These are phyloP conservation scores for Amphipoea oculea DNA, from an alignment of 2,888 invertebrate species.

Conservation along the genomic window DNA sequence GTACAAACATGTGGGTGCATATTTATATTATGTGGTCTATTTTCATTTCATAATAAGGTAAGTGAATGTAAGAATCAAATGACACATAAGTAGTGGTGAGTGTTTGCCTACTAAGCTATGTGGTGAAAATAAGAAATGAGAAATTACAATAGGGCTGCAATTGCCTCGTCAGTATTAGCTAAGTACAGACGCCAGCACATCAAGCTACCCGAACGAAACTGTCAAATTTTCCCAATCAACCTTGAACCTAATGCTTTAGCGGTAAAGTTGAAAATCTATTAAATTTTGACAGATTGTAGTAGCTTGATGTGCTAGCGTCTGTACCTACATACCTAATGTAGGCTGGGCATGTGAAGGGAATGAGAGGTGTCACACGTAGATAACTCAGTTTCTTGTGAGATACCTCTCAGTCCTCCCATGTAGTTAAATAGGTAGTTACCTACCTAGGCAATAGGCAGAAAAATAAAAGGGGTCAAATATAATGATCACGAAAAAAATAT, in stretches of 20 bases:
- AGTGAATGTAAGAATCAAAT: conserved; percentile 5
- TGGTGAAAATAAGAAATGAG: too few species aligned
- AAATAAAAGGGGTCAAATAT: too few species aligned
- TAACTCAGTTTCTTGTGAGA: background rate
- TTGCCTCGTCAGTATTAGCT: background rate
- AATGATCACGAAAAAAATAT: too few species aligned
- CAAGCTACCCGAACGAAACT: too few species aligned
- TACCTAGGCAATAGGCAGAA: background rate
- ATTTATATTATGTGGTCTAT: conserved; percentile 7
- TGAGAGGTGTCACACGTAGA: background rate
- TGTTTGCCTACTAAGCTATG: conserved; percentile 8
- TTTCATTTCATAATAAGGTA: background rate
- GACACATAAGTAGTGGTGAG: background rate
- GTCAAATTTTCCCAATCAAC: too few species aligned
- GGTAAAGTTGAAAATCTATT: too few species aligned
- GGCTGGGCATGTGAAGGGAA: background rate
- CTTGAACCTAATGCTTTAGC: too few species aligned
- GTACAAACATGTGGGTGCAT: background rate
- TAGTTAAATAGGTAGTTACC: background rate
- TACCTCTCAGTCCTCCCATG: background rate
- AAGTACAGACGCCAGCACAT: too few species aligned
- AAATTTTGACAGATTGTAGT: too few species aligned
- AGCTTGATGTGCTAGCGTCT: too few species aligned
- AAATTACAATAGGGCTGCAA: background rate
- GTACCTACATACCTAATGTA: background rate